These are phyloP conservation scores for Denticeps clupeoides DNA, from an alignment of 2,797 vertebrate species.

Conservation along the genomic window DNA sequence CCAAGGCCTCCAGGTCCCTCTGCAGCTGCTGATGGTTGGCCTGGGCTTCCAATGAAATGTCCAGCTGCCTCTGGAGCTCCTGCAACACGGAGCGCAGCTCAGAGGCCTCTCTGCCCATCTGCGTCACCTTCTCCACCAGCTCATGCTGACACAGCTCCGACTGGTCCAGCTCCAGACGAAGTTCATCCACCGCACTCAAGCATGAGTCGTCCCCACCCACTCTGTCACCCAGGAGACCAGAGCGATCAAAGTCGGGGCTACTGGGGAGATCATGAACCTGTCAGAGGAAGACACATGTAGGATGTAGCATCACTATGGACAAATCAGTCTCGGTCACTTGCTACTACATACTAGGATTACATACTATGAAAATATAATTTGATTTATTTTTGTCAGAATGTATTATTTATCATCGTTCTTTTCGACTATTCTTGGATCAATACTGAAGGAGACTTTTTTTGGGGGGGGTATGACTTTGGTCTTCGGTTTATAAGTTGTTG, in stretches of 20 bases:
- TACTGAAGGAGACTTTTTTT: too few relatives aligned
- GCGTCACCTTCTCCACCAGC: slow-evolving; percentile 64
- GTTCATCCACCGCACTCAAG: slow-evolving; percentile 65
- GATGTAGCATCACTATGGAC: too few relatives aligned
- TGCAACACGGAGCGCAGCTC: slow-evolving; percentile 59
- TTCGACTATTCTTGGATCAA: too few relatives aligned
- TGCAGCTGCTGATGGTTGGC: slow-evolving; percentile 44
- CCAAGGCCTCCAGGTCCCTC: slow-evolving; percentile 53
- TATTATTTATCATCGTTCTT: too few relatives aligned
- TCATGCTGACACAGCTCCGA: slow-evolving; percentile 76
- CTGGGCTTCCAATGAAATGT: slow-evolving; percentile 58
- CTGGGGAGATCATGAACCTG: too few relatives aligned
- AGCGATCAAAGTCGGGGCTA: slow-evolving; percentile 63
- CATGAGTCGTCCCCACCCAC: slow-evolving; percentile 40
- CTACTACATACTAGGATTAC: too few relatives aligned
- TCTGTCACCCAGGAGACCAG: slow-evolving; percentile 19
- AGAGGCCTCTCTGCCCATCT: slow-evolving; percentile 69
- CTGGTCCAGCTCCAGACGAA: slow-evolving; percentile 85
- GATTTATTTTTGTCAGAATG: too few relatives aligned
- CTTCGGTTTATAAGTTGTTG: too few relatives aligned
- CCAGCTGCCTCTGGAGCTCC: slow-evolving; percentile 72
- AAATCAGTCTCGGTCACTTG: too few relatives aligned
- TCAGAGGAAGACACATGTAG: slow-evolving; percentile 23
- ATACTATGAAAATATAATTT: too few relatives aligned
- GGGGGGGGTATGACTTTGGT: too few relatives aligned